These are phyloP conservation scores for Drosophila phalerata DNA, from an alignment of 2,888 invertebrate genomes.

Conservation along the genomic window DNA sequence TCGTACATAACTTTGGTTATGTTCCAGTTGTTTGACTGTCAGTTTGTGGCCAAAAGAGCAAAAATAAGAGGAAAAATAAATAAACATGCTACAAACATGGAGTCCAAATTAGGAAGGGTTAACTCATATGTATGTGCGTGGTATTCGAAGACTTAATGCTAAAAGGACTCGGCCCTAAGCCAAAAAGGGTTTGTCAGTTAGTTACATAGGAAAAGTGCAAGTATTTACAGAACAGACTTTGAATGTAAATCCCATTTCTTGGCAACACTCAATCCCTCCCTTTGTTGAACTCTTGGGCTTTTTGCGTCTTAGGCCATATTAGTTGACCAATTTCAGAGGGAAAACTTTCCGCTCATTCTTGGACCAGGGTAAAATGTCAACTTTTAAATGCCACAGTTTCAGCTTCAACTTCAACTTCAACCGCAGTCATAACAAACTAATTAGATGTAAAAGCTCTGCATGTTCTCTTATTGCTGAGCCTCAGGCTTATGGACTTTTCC, in stretches of 20 bases:
- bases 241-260: constrained; percentile 40
- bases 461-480: constrained; percentile 33
- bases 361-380: constrained; percentile 60
- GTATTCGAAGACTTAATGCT: constrained; percentile 52
- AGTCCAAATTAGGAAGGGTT: constrained; percentile 54
- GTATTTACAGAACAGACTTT: constrained; percentile 58
- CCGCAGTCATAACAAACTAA: constrained; percentile 62
- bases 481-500: constrained; percentile 8
- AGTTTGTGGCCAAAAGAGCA: constrained; percentile 14
- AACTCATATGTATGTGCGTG: constrained; percentile 21
- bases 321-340: constrained; percentile 56
- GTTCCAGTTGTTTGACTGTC: constrained; percentile 32
- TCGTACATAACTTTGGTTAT: constrained; percentile 48
- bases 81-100: constrained; percentile 45
- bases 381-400: constrained; percentile 29
- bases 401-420: constrained; percentile 19
- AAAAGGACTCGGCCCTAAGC: constrained; percentile 66
- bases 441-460: constrained; percentile 68
- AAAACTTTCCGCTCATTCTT: background rate
- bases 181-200: constrained; percentile 59
- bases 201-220: constrained; percentile 57
- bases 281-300: constrained; percentile 3
- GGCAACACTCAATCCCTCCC: constrained; percentile 2
- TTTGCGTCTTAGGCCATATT: constrained; percentile 61
- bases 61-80: constrained; percentile 10